Conservation (phyloP, 1,140 invertebrate genomes). For the Lanistes nyassanus region DNA sequence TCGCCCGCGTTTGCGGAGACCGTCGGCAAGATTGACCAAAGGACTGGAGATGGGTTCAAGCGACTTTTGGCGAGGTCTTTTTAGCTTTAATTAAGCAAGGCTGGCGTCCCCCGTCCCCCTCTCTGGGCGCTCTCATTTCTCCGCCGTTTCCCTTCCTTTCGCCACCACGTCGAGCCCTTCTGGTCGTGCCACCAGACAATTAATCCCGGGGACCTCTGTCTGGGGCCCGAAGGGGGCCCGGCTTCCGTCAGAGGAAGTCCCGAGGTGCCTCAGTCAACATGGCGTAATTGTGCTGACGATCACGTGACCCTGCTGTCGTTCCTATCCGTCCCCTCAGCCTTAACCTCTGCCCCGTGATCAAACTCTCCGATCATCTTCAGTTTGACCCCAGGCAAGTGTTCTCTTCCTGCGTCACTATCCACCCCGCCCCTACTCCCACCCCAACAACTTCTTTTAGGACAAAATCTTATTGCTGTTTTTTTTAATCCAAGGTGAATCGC, state of each 20-base stretch:
- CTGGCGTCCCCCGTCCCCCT: slow-evolving; percentile 5
- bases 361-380: too few relatives aligned
- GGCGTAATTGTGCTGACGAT: slow-evolving; percentile 23
- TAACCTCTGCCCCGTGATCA: too few relatives aligned
- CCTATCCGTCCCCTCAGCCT: too few relatives aligned
- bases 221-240: slow-evolving; percentile 12
- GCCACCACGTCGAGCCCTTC: not conserved
- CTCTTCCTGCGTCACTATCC: too few relatives aligned
- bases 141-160: not conserved
- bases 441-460: too few relatives aligned
- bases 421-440: too few relatives aligned
- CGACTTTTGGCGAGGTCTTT: slow-evolving; percentile 14
- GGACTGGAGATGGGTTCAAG: slow-evolving; percentile 16
- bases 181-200: slow-evolving; percentile 24
- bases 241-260: slow-evolving; percentile 16
- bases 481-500: too few relatives aligned
- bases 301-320: too few relatives aligned
- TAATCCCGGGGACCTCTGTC: slow-evolving; percentile 24
- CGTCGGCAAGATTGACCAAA: slow-evolving; percentile 13
- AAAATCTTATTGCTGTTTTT: too few relatives aligned
- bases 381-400: too few relatives aligned
- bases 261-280: slow-evolving; percentile 27
- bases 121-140: slow-evolving; percentile 2
- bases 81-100: slow-evolving; percentile 26
- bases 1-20: slow-evolving; percentile 17